These are phyloP conservation scores for Aegotheles bennettii DNA, from an alignment of 2,113 vertebrate species.

Conservation along the genomic window DNA sequence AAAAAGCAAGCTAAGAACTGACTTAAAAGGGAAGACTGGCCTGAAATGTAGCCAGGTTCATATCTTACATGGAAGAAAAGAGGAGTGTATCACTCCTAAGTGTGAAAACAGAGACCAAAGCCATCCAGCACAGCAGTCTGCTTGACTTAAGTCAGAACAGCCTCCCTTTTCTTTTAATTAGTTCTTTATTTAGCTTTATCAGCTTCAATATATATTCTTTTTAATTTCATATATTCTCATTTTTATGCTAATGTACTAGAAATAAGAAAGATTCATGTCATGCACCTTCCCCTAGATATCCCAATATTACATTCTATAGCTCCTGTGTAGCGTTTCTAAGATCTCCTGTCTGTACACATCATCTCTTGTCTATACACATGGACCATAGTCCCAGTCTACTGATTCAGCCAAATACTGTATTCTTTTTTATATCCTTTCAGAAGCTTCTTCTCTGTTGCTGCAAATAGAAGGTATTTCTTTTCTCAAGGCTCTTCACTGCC, in stretches of 20 bases:
- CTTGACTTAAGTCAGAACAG: background rate
- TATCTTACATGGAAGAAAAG: background rate
- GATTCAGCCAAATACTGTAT: background rate
- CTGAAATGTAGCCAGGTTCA: background rate
- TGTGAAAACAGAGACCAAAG: background rate
- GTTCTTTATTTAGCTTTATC: background rate
- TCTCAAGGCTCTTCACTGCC: background rate
- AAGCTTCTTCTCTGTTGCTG: background rate
- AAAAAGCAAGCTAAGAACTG: background rate
- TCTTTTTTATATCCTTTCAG: background rate
- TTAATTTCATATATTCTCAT: background rate
- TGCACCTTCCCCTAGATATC: background rate
- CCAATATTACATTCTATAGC: background rate
- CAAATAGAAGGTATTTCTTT: background rate
- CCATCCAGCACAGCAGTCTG: background rate
- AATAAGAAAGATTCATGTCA: background rate
- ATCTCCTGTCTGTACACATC: background rate
- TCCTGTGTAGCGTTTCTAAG: background rate
- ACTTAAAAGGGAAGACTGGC: background rate
- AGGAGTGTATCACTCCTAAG: background rate
- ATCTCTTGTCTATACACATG: background rate
- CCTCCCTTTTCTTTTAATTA: background rate
- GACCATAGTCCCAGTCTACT: background rate
- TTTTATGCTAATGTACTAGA: background rate
- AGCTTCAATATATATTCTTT: background rate